Percentiles rank a stretch among this genome's conserved stretches.
Conservation (phyloP, 2,113 vertebrate genomes). For the Eulemur macaco region DNA sequence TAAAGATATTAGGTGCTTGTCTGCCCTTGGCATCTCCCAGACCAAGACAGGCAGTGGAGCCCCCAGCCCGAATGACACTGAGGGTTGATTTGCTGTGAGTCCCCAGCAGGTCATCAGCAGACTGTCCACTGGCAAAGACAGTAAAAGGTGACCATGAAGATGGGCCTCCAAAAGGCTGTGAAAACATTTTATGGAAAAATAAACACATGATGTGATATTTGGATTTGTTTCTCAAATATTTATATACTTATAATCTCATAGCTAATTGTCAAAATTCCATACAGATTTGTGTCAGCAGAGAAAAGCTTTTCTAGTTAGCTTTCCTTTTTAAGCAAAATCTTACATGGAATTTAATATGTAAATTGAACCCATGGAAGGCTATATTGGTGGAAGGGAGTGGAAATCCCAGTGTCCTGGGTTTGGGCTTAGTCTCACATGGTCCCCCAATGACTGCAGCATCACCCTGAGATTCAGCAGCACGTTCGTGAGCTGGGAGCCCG, state of each 20-base stretch:
- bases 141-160: background rate
- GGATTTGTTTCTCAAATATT: background rate
- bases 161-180: background rate
- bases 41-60: background rate
- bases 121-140: background rate
- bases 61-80: accelerated
- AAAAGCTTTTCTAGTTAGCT: background rate
- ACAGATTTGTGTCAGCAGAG: background rate
- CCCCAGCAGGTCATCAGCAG: background rate
- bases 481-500: accelerated
- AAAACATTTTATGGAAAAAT: background rate
- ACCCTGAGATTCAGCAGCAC: background rate
- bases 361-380: background rate
- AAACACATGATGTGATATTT: background rate
- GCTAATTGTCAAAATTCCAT: no score
- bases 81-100: background rate
- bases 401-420: no score
- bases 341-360: no score
- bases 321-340: background rate
- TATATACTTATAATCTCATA: background rate
- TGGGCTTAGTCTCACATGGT: background rate
- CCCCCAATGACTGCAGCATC: no score
- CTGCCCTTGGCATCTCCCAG: background rate
- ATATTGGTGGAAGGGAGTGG: background rate
- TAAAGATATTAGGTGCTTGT: background rate